Base-by-base conservation (phyloP, 2,888 invertebrate genomes). In the Xestia rhomboidea region DNA sequence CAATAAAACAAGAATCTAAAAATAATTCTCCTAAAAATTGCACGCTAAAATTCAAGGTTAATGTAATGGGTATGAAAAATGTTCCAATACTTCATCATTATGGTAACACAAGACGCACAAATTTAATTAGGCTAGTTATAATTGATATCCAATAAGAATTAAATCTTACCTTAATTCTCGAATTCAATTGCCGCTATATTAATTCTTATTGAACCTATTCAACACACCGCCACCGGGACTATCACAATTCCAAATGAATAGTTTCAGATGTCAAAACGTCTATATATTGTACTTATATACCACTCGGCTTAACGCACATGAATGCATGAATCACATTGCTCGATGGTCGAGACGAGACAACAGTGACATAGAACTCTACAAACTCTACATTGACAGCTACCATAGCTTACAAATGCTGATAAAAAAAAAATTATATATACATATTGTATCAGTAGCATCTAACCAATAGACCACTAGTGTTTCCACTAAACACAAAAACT, bases 31-130 rank as follows among this genome's bases (percentile, higher is more conserved):
- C 74, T 63, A 75, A 83, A 81, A 85, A 68, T 83, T 84, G 72
- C 86, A 87, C 84, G 87, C 86, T 77, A 79, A 89, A 87, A 88
- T 89, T 90, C 92, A 91, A 92, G 92, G 92, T 91, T 34, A 34
- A 34, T n/a, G n/a, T 92, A 89, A 70, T 73, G 74, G 60, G 66
- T 73, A 75, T 83, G 68, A 75, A 89, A 90, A 87, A 87, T 83
- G 82, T 84, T 82, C 67, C 68, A 74, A 57, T 73, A 77, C 88
- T 89, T 88, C 89, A 84, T 89, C 90, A 89, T 81, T 60, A 38
- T 34, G 15, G 41, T 64, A 44, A 64, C 34, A 34, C 21, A 34
- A 62, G 6, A 38, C 27, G 11, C n/a, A n/a, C 2, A 21, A 34
- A 51, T 46, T 21, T 13, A 18, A 13, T 73, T 27, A 24, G 18